Base-by-base conservation (phyloP, 2,797 vertebrate genomes). In the Xenentodon cancila region DNA sequence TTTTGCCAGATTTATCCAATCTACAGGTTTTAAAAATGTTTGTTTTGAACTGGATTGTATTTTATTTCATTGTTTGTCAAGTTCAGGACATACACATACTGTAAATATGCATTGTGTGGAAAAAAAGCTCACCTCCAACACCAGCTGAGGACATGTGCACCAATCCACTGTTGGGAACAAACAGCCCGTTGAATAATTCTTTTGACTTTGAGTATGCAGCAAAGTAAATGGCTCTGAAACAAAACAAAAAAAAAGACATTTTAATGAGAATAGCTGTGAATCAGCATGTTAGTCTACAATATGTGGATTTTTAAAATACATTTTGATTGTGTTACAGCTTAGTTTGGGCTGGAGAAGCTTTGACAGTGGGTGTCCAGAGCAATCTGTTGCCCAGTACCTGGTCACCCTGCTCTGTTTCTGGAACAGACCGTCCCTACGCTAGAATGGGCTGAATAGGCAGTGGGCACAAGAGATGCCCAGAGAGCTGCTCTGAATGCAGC, bases 171-270 rank as follows among this genome's bases (percentile, higher is more conserved):
- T 99, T 96, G 3, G 98, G 97, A 72, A 95, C 95, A 44, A 99
- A 96, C 74, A 98, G 50, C 48, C 92, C 84, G 82, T 97, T 99
- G 87, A 97, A 97, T 7, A 85, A 78, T 84, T 99, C 97, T 89
- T 98, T 99, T 66, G 98, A 94, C 89, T 96, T 98, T 0, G 96
- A 98, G 87, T 99, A 99, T 42, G 97, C 96, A 4, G 93, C 96
- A 85, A 99, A 99, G 83, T 99, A 99, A 79, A 99, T 95, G 52
- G 98, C 98, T 92, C 97, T 99, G 93, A 71, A 89, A 88, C 47
- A 81, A 81, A 17, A 51, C 55, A 22, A 48, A 51, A 88, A 47
- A 53, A 87, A 22, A 82, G 21, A 66, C 59, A 21, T 32, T 34
- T 0, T 55, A 42, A 44, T 8, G 18, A 19, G 57, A 18, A 11